A percentile compares a stretch with the other conserved stretches of the same genome.
phyloP scores from a whole-genome alignment of 2,888 invertebrate species.

The Ligdia adustata region DNA sequence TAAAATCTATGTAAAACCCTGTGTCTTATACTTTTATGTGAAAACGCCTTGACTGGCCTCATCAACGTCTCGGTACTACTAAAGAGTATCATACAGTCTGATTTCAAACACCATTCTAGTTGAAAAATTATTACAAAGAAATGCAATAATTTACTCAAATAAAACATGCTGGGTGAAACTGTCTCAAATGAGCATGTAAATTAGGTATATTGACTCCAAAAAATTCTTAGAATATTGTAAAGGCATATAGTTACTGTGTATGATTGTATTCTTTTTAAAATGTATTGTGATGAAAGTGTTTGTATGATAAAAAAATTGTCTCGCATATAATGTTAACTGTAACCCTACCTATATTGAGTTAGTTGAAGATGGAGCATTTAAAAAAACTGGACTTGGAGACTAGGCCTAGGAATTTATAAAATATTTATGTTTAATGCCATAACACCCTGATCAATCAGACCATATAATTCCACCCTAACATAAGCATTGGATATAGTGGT shows the following conservation, averaged over 20 bases:
- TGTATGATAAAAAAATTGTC: constrained; percentile 38
- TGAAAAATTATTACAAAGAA: no score
- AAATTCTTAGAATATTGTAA: constrained; percentile 68
- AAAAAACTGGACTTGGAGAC: constrained; percentile 1
- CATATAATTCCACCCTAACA: no score
- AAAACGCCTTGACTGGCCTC: no score
- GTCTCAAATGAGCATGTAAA: constrained; percentile 64
- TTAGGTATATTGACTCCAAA: constrained; percentile 76
- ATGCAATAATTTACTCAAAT: neutral
- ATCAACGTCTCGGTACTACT: no score
- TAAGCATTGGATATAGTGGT: no score
- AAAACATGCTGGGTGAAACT: constrained; percentile 60
- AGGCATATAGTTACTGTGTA: constrained; percentile 67
- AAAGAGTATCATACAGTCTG: no score
- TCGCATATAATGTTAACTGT: constrained; percentile 61
- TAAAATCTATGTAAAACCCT: no score
- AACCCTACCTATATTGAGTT: constrained; percentile 56
- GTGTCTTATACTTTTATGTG: no score
- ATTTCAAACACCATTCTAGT: no score
- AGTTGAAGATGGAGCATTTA: constrained; percentile 21
- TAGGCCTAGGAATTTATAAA: constrained; percentile 3
- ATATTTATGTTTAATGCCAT: no score
- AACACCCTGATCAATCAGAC: no score
- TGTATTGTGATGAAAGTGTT: constrained; percentile 63
- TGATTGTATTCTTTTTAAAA: constrained; percentile 67